Evolutionary conservation across 2,797 vertebrate species (phyloP), one percentile per base, ranked within the genome.

Genomic region (Periophthalmus magnuspinnatus): DNA sequence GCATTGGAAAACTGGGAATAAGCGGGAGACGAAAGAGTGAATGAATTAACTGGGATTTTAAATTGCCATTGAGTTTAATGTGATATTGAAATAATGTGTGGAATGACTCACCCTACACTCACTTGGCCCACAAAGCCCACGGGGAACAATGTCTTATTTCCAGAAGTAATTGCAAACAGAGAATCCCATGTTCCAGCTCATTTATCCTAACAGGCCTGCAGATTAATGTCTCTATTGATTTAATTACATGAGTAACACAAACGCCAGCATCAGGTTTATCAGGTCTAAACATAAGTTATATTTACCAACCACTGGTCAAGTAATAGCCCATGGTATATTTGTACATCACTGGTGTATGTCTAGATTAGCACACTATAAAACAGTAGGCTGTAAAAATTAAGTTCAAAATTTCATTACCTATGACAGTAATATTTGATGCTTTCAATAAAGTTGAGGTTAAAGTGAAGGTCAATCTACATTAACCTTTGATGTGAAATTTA

Each of bases 151-250:
- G 47, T 81, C 70, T 73, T 66, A 74, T 72, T 79, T 82, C 58
- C 69, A 75, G 32, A 19, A 66, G 71, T 80, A 84, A 83, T 88
- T 68, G 57, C 71, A 60, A 60, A 80, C 60, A 48, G 70, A 68
- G 55, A 71, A 67, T 71, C 58, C 48, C 77, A 55, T 38, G 74
- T 89, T 91, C 77, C 75, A 70, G 72, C 74, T 86, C 38, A 69
- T 90, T 89, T 83, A 73, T 65, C 60, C 72, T 72, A 83, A 85
- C 75, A 68, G 66, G 79, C 77, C 52, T 10, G 32, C 67, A 79
- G 74, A 88, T 83, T 71, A 79, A 86, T 71, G 77, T 77, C 81
- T 72, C 65, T 70, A 77, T 61, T 86, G 28, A 77, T 80, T 84
- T 85, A 85, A 88, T 84, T 81, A 73, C 81, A 64, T 52, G 47